phyloP scores from a whole-genome alignment of 23 tunicate genomes.

The Clavelina lepadiformis region DNA sequence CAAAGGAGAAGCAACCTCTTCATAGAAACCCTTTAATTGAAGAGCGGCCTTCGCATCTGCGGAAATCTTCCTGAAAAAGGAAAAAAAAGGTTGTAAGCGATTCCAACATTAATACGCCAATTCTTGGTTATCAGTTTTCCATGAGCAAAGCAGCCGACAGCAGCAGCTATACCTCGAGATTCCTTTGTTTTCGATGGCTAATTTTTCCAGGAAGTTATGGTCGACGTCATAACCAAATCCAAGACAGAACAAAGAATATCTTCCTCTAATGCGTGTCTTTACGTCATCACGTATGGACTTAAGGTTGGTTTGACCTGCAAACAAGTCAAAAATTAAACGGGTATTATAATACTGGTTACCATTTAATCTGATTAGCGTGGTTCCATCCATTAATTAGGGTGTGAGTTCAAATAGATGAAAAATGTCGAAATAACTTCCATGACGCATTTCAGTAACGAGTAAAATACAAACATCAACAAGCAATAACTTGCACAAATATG shows the following conservation, averaged over 20 bases:
- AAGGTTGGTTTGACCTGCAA: too few species aligned
- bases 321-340: too few species aligned
- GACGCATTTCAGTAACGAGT: too few species aligned
- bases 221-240: conserved; percentile 53
- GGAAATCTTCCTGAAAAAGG: conserved; percentile 20
- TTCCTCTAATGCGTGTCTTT: conserved; percentile 14
- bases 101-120: background rate
- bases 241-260: conserved; percentile 52
- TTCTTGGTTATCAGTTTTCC: background rate
- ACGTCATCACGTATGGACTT: too few species aligned
- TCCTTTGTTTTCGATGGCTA: conserved; percentile 56
- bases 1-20: conserved; percentile 80
- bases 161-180: conserved; percentile 27
- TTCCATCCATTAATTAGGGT: too few species aligned
- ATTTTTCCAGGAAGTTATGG: conserved; percentile 28
- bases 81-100: background rate
- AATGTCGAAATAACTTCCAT: too few species aligned
- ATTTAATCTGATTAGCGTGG: too few species aligned
- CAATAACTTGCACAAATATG: too few species aligned
- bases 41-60: conserved; percentile 57
- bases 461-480: too few species aligned
- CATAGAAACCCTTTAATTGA: conserved; percentile 61
- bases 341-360: too few species aligned
- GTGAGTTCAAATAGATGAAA: too few species aligned
- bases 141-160: background rate